Evolutionary conservation across 2,113 vertebrate species (phyloP), one percentile per base, ranked within the genome.

Genomic region (Recurvirostra avosetta): DNA sequence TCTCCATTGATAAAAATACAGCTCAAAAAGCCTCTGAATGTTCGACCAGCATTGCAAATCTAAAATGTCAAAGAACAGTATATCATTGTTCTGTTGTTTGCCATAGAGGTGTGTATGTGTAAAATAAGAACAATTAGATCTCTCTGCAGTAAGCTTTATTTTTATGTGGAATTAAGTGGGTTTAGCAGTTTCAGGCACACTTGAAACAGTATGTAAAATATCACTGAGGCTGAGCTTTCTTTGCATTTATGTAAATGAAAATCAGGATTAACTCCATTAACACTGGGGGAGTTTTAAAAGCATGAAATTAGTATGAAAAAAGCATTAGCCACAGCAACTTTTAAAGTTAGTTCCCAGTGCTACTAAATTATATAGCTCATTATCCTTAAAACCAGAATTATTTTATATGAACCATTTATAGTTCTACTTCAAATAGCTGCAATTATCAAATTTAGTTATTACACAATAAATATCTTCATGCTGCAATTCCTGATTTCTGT

Each of bases 251-350:
- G 71, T 78, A 92, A 86, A 85, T 67, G 55, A 80, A 94, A 92
- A 93, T 43, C 29, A 66, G 75, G 62, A 90, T 96, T 96, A 97
- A 96, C 84, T 95, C 93, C 45, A 58, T 88, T 96, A 86, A 77
- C 7, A 45, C 80, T 50, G 56, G 92, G 72, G 19, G 32, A 89
- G 45, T 78, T 92, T 95, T 81, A 92, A 55, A 11, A 84, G 55
- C 82, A 71, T 95, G 83, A 97, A 94, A 92, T 94, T 49, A 66
- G 47, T 81, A 81, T 53, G 72, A 96, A 71, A 88, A 83, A 87
- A 84, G 63, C 74, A 96, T 93, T 90, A 94, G 72, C 53, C 74
- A 90, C 63, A 94, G 82, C 43, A 96, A 94, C 66, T 82, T 95
- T 71, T 86, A 68, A 90, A 82, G 40, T 75, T 84, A 68, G n/a